Evolutionary conservation across 2,797 vertebrate species (phyloP), one percentile per base, ranked within the genome.

Genomic region (Myotis pilosus): DNA sequence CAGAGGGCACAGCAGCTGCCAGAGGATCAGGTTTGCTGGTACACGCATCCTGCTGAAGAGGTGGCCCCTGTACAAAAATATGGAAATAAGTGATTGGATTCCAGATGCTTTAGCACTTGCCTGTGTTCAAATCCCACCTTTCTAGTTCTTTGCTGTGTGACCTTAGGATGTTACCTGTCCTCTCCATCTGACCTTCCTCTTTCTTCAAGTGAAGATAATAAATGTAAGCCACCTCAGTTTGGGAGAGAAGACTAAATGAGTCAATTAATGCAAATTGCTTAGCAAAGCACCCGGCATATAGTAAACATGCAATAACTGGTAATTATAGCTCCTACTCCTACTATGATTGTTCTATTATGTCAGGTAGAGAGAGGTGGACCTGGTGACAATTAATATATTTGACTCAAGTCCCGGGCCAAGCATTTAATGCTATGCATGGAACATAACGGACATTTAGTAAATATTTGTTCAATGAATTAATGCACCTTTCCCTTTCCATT

Each of bases 201-300:
- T 79, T 64, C 57, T 23, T 49, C 16, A 64, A 69, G 36, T 16
- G n/a, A 79, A 82, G 75, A n/a, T 36, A 89, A 71, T 66, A 87
- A 80, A 68, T 57, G 55, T 19, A 55, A 51, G 17, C 75, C 78
- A n/a, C 5, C 19, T 91, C 12, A 44, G 47, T 87, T 51, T 49
- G 8, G 12, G 8, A 23, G 74, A 19, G 19, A 44, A 22, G 25
- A 51, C 20, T 68, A 94, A 69, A 57, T 57, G 47, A 85, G 30
- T 74, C 68, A 72, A 53, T 80, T 91, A 87, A 71, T 66, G 19
- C 71, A 79, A 76, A 87, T 71, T 64, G 79, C 84, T 79, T 75
- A 79, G 68, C 53, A 60, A 62, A 94, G 49, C 81, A 86, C 68
- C 13, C 75, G 64, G 81, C 16, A 41, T 36, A 30, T 75, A 53